These are phyloP conservation scores for Spodoptera picta DNA, from an alignment of 2,888 invertebrate species.

Conservation along the genomic window DNA sequence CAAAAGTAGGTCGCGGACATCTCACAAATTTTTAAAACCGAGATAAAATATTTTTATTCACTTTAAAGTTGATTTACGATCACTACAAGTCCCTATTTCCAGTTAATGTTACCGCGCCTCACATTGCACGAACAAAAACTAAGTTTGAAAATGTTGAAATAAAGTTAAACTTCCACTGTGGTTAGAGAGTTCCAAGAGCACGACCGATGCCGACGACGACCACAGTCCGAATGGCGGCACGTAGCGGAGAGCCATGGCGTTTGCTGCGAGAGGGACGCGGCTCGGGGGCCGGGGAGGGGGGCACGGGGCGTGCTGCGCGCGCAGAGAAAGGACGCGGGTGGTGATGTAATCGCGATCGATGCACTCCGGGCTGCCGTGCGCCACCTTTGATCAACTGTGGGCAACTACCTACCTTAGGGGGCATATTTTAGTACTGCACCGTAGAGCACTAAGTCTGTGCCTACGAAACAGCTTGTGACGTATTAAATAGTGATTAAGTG, in stretches of 20 bases:
- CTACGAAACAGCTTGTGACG: conserved; percentile 27
- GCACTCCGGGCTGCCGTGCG: conserved; percentile 75
- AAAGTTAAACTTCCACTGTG: conserved; percentile 75
- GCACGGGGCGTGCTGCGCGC: conserved; percentile 79
- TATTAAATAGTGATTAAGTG: conserved; percentile 28
- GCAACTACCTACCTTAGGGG: conserved; percentile 37
- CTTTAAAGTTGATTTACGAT: conserved; percentile 62
- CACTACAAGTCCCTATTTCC: conserved; percentile 65
- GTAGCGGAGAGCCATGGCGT: conserved; percentile 75
- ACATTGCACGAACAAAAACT: conserved; percentile 60
- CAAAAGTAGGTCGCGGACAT: conserved; percentile 82
- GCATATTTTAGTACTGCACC: conserved; percentile 17
- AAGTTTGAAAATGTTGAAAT: conserved; percentile 66
- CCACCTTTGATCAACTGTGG: conserved; percentile 44
- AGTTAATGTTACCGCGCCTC: conserved; percentile 52
- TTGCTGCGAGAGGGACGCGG: conserved; percentile 72
- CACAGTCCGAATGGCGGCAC: conserved; percentile 84
- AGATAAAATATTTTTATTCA: conserved; percentile 59
- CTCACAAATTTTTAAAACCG: conserved; percentile 65
- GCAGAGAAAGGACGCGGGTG: conserved; percentile 87
- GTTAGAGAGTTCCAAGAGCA: conserved; percentile 61
- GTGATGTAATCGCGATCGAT: conserved; percentile 88
- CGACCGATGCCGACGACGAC: conserved; percentile 75
- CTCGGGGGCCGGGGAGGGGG: conserved; percentile 54
- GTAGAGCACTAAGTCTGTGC: conserved; percentile 13